A percentile compares a stretch with the other conserved stretches of the same genome.
Conservation (phyloP, 2,888 invertebrate genomes). For the Eugnorisma glareosa region DNA sequence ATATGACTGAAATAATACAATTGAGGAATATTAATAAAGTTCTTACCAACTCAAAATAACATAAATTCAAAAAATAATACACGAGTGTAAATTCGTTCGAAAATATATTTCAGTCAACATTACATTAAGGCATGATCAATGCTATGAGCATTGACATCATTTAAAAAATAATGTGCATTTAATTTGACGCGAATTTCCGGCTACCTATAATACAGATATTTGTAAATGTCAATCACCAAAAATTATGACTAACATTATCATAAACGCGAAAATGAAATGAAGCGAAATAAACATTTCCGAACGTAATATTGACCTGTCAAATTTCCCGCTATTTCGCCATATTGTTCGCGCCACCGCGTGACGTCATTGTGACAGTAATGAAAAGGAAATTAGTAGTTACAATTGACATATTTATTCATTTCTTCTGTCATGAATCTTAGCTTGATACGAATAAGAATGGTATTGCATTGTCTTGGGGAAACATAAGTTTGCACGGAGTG, state of each 20-base stretch:
- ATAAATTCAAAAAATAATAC: slow-evolving; percentile 21
- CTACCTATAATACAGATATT: slow-evolving; percentile 54
- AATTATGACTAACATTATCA: slow-evolving; percentile 57
- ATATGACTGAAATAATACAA: slow-evolving; percentile 1
- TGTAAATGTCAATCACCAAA: slow-evolving; percentile 58
- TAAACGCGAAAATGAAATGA: slow-evolving; percentile 44
- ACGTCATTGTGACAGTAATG: slow-evolving; percentile 85
- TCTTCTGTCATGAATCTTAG: slow-evolving; percentile 58
- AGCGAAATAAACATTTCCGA: slow-evolving; percentile 71
- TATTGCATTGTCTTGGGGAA: slow-evolving; percentile 52
- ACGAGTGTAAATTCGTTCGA: slow-evolving; percentile 16
- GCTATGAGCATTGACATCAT: slow-evolving; percentile 54
- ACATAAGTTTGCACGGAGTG: slow-evolving; percentile 54
- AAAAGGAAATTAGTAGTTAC: slow-evolving; percentile 88
- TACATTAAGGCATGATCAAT: slow-evolving; percentile 46
- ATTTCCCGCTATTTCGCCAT: slow-evolving; percentile 83
- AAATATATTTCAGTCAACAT: slow-evolving; percentile 58
- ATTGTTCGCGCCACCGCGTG: slow-evolving; percentile 83
- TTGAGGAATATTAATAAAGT: slow-evolving; percentile 5
- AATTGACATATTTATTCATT: slow-evolving; percentile 68
- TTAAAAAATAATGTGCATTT: slow-evolving; percentile 55
- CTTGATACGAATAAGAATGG: slow-evolving; percentile 54
- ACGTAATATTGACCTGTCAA: slow-evolving; percentile 81
- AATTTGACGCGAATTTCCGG: slow-evolving; percentile 63
- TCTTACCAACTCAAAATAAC: neutral